A percentile compares a stretch with the other conserved stretches of the same genome.
phyloP scores from a whole-genome alignment of 2,113 vertebrate genomes.

The Onychorhynchus coronatus region DNA sequence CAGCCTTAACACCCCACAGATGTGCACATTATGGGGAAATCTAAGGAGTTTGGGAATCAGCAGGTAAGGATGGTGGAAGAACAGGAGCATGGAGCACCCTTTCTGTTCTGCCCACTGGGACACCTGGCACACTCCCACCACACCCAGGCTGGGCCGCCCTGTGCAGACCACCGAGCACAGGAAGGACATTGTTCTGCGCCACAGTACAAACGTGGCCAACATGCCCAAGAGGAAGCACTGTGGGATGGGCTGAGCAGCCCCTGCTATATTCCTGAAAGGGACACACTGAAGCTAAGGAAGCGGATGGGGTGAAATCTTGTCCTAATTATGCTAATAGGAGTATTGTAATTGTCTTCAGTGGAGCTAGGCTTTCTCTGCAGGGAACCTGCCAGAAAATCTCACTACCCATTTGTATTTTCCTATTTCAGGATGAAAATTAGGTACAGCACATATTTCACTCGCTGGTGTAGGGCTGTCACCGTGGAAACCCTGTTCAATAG shows the following conservation, averaged over 20 bases:
- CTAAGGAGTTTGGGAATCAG: neutral
- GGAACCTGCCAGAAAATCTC: slow-evolving; percentile 26
- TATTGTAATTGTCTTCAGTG: neutral
- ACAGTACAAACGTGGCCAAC: neutral
- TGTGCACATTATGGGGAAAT: fast-evolving
- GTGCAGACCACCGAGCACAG: fast-evolving
- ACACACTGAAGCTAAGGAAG: neutral
- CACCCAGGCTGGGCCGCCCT: fast-evolving
- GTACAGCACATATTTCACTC: neutral
- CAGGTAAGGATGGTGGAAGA: neutral
- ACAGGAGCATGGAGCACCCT: neutral
- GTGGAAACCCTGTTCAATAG: slow-evolving; percentile 33
- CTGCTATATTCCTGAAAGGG: neutral
- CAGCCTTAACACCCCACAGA: neutral
- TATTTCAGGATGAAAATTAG: slow-evolving; percentile 23
- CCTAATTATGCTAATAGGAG: neutral
- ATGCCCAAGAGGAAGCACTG: neutral
- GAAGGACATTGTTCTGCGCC: neutral
- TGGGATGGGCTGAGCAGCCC: neutral
- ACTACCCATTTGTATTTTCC: slow-evolving; percentile 1
- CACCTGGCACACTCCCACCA: neutral
- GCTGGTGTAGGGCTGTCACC: neutral
- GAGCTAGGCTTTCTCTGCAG: neutral
- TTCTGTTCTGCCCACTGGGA: fast-evolving
- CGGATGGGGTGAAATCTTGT: neutral